A percentile compares a stretch with the other conserved stretches of the same genome.
These are phyloP conservation scores for Colaptes auratus DNA, from an alignment of 2,113 vertebrate genomes.

Conservation along the genomic window DNA sequence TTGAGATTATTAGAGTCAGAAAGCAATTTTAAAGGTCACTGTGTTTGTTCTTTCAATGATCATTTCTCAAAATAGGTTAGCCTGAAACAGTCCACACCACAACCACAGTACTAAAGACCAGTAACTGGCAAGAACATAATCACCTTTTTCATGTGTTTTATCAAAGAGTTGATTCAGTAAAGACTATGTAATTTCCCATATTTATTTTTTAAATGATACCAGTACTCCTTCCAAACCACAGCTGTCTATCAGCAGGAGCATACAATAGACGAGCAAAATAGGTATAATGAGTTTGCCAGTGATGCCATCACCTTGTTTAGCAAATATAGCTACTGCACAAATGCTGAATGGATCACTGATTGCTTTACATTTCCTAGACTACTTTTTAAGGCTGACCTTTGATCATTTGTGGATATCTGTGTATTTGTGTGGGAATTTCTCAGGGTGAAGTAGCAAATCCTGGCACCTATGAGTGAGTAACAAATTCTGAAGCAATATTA, in stretches of 20 bases:
- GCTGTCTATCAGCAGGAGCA: neutral
- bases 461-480: neutral
- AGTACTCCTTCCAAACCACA: neutral
- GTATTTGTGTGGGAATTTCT: neutral
- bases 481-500: neutral
- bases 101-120: accelerated
- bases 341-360: neutral
- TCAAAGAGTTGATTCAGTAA: neutral
- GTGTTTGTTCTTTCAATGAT: neutral
- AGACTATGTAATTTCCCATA: neutral
- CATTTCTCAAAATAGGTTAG: neutral
- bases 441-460: neutral
- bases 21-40: neutral
- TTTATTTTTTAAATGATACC: neutral
- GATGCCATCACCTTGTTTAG: neutral
- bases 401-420: neutral
- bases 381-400: neutral
- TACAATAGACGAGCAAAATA: neutral
- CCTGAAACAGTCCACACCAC: neutral
- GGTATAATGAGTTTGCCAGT: neutral
- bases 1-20: neutral
- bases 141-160: neutral
- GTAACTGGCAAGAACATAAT: neutral
- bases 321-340: neutral
- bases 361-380: neutral